Evolutionary conservation across 2,888 invertebrate genomes (phyloP).

Genomic region (Dryobota labecula): DNA sequence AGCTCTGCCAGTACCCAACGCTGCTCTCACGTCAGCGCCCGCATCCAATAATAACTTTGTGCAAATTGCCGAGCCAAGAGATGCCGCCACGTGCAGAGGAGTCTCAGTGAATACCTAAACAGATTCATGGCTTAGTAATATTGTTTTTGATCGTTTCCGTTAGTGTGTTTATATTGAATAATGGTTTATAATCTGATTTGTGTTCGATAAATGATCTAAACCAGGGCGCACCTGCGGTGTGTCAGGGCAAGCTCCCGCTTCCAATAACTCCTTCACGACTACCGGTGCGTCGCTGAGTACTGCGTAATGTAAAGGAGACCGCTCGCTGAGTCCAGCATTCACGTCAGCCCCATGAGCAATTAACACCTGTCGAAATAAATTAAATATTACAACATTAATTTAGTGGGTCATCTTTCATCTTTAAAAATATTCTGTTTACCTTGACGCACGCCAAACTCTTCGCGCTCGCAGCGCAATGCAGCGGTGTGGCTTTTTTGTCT

Average conservation of each 20-base stretch:
- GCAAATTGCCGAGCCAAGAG: constrained; percentile 93
- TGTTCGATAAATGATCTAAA: constrained; percentile 53
- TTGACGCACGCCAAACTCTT: constrained; percentile 91
- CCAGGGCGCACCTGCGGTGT: constrained; percentile 92
- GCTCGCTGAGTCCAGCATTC: constrained; percentile 93
- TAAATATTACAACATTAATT: constrained; percentile 59
- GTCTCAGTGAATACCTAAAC: constrained; percentile 95
- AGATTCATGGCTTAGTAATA: constrained; percentile 55
- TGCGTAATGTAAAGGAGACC: constrained; percentile 96
- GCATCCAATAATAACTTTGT: constrained; percentile 93
- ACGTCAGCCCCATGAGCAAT: constrained; percentile 94
- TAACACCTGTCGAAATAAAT: constrained; percentile 88
- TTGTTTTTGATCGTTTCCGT: constrained; percentile 44
- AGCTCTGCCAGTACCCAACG: constrained; percentile 92
- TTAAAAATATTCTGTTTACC: constrained; percentile 80
- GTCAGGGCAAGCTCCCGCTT: constrained; percentile 95
- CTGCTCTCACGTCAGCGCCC: constrained; percentile 95
- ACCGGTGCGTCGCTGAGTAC: constrained; percentile 94
- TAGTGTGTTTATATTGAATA: constrained; percentile 56
- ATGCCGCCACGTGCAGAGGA: constrained; percentile 95
- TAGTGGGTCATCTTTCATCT: constrained; percentile 70
- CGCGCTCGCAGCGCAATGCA: constrained; percentile 94
- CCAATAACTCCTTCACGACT: constrained; percentile 93
- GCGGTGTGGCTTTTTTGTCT: constrained; percentile 92
- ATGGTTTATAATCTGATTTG: constrained; percentile 50